A percentile compares a stretch with the other conserved stretches of the same genome.
phyloP scores from a whole-genome alignment of 2,113 vertebrate genomes.

The Ammodytes marinus region DNA sequence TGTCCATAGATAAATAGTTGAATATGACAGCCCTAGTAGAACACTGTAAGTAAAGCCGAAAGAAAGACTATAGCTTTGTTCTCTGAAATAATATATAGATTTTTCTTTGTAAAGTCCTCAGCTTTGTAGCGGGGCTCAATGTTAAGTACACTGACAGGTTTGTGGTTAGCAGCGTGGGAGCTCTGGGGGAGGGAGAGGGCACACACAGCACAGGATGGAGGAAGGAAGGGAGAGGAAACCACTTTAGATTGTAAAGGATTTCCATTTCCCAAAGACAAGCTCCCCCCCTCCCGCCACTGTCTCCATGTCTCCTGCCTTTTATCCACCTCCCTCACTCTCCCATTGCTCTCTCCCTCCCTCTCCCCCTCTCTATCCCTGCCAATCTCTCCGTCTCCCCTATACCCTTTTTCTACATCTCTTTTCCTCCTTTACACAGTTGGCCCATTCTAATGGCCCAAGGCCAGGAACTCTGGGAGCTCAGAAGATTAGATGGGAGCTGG shows the following conservation, averaged over 20 bases:
- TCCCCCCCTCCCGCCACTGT: slow-evolving; percentile 56
- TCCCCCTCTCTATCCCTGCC: background rate
- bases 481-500: slow-evolving; percentile 66
- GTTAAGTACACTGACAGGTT: slow-evolving; percentile 71
- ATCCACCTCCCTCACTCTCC: slow-evolving; percentile 34
- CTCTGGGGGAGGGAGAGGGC: slow-evolving; percentile 60
- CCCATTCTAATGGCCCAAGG: slow-evolving; percentile 67
- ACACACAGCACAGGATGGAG: slow-evolving; percentile 72
- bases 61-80: slow-evolving; percentile 2
- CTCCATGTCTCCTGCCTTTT: slow-evolving; percentile 15
- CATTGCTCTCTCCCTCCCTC: slow-evolving; percentile 12
- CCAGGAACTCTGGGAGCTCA: slow-evolving; percentile 72
- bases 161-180: slow-evolving; percentile 67
- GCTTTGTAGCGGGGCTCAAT: slow-evolving; percentile 30
- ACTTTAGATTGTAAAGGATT: slow-evolving; percentile 90
- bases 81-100: slow-evolving; percentile 5
- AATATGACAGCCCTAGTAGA: background rate
- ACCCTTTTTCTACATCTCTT: slow-evolving; percentile 25
- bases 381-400: background rate
- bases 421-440: slow-evolving; percentile 52
- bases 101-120: slow-evolving; percentile 26
- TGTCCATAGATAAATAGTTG: background rate
- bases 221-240: slow-evolving; percentile 89
- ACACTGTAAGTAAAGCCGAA: background rate
- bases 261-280: slow-evolving; percentile 91